These are phyloP conservation scores for Agrilus planipennis DNA, from an alignment of 1,140 invertebrate genomes.

Conservation along the genomic window DNA sequence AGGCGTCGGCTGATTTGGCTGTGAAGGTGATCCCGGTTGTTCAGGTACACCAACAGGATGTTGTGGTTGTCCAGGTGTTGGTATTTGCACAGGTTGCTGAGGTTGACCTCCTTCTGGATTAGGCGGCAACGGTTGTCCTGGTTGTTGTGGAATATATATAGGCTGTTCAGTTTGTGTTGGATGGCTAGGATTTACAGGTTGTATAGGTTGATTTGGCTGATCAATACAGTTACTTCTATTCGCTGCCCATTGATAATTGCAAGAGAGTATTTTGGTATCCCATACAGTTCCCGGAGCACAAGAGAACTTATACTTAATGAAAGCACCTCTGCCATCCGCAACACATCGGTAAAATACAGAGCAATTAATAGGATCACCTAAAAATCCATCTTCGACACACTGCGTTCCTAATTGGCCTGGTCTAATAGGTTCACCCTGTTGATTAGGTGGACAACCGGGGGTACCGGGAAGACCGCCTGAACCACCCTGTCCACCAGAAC, in stretches of 20 bases:
- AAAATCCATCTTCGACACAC: no score
- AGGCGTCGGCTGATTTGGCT: conserved; percentile 8
- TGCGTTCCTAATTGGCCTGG: conserved; percentile 9
- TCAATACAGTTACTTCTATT: conserved; percentile 10
- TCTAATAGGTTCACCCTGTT: no score
- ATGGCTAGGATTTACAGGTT: conserved; percentile 12
- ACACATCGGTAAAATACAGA: conserved; percentile 58
- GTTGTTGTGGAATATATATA: conserved; percentile 7
- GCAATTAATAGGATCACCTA: conserved; percentile 1
- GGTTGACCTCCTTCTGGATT: not conserved
- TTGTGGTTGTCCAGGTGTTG: conserved; percentile 8
- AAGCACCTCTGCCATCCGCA: conserved; percentile 37
- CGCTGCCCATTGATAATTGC: conserved; percentile 46
- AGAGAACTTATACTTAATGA: conserved; percentile 44
- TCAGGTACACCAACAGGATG: conserved; percentile 10
- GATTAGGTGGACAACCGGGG: no score
- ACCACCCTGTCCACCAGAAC: not conserved
- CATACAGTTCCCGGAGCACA: conserved; percentile 53
- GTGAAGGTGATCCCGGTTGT: conserved; percentile 9
- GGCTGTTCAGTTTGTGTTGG: conserved; percentile 13
- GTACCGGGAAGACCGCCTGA: no score
- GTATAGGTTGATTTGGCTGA: conserved; percentile 7
- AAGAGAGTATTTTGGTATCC: conserved; percentile 41
- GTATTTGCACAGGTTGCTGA: conserved; percentile 7
- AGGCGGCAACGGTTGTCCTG: conserved; percentile 13